A percentile compares a stretch with the other conserved stretches of the same genome.
Evolutionary conservation across 2,888 invertebrate species (phyloP).

Genomic region (Apamea epomidion): DNA sequence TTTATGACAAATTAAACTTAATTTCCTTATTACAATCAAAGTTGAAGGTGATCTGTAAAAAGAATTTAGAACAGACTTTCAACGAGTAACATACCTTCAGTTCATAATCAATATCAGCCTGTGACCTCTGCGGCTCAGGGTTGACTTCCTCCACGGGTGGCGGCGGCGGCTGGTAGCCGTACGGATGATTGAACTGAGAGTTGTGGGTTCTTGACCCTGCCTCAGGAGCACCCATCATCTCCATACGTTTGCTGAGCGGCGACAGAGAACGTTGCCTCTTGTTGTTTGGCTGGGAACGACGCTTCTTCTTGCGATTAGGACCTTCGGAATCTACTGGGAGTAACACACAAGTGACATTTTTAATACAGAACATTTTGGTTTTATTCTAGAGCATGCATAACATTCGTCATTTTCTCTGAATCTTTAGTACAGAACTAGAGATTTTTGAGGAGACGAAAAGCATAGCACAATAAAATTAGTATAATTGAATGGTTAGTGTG

Average conservation of each 20-base stretch:
- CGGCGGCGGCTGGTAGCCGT: conserved; percentile 91
- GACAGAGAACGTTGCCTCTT: conserved; percentile 94
- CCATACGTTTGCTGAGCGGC: conserved; percentile 96
- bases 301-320: conserved; percentile 90
- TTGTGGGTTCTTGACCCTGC: conserved; percentile 87
- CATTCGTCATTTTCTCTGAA: not conserved
- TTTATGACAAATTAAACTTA: not conserved
- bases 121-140: conserved; percentile 80
- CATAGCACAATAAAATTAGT: not conserved
- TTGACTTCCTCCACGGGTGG: conserved; percentile 85
- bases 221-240: conserved; percentile 91
- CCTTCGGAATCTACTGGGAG: conserved; percentile 85
- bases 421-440: conserved; percentile 18
- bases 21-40: not conserved
- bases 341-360: not conserved
- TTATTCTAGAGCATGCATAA: conserved; percentile 27
- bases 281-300: conserved; percentile 89
- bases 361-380: not conserved
- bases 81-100: conserved; percentile 84
- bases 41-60: not conserved
- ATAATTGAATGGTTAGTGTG: conserved; percentile 11
- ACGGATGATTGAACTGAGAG: conserved; percentile 93
- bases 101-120: conserved; percentile 92
- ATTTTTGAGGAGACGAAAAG: conserved; percentile 17
- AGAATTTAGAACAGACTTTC: not conserved